A percentile compares a stretch with the other conserved stretches of the same genome.
Evolutionary conservation across 2,113 vertebrate species (phyloP).

Genomic region (Piaya cayana): DNA sequence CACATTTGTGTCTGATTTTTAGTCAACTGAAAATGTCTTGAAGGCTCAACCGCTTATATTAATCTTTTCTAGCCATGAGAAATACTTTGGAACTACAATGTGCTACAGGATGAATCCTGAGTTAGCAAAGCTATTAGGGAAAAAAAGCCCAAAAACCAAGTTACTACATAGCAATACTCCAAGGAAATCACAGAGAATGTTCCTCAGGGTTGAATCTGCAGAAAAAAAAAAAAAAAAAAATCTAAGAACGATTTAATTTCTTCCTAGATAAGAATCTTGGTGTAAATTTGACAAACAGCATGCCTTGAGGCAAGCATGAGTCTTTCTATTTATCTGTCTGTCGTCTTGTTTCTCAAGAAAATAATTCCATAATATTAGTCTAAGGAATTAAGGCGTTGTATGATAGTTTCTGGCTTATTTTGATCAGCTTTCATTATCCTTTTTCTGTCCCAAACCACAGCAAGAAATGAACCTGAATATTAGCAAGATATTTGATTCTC

Average conservation of each 20-base stretch:
- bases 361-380: background rate
- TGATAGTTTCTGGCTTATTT: constrained; percentile 43
- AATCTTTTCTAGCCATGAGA: background rate
- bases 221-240: background rate
- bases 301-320: background rate
- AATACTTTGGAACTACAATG: background rate
- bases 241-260: background rate
- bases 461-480: constrained; percentile 20
- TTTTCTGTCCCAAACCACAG: constrained; percentile 14
- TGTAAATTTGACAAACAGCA: constrained; percentile 49
- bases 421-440: constrained; percentile 11
- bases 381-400: constrained; percentile 27
- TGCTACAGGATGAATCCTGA: background rate
- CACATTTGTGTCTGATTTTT: background rate
- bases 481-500: constrained; percentile 1
- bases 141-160: constrained; percentile 21
- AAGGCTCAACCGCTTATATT: background rate
- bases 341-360: background rate
- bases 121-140: background rate
- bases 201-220: background rate
- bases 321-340: constrained; percentile 30
- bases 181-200: background rate
- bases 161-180: background rate
- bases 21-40: background rate
- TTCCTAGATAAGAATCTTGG: background rate